Base-by-base conservation (phyloP, 2,113 vertebrate species). In the Zeus faber region DNA sequence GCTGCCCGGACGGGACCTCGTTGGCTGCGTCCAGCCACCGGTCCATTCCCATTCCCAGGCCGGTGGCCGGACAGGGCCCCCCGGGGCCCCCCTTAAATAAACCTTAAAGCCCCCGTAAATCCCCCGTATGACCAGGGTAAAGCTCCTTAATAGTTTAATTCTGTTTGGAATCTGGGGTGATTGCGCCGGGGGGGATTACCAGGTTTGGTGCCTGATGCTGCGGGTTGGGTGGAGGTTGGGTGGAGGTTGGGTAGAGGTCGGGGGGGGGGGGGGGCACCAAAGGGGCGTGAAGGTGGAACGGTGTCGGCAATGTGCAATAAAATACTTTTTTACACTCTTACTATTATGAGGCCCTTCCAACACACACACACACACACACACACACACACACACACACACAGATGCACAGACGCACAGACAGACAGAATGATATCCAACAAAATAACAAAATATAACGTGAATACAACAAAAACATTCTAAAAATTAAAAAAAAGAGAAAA, bases 141-240 rank as follows among this genome's bases (percentile, higher is more conserved):
- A n/a, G 88, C 86, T 79, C 77, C 82, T 92, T 91, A 91, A 91
- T 91, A 84, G 83, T 85, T 83, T 91, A 91, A 92, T 91, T 89
- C 90, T 70, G 81, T 76, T 75, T 88, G 90, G 92, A 92, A 93
- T 93, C 90, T 85, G 73, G 87, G 81, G 74, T 85, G 84, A 85
- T 0, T 76, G 87, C 87, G 85, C 74, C 63, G 62, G 59, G 68
- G 52, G 60, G 75, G 76, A 84, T 86, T 81, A 82, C 77, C 77
- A 78, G 72, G 17, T 83, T 75, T 63, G 37, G 49, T 43, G 50
- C 52, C 65, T 72, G 76, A 80, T 56, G 50, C 72, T 31, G 52
- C 54, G 51, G 70, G 62, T 83, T 77, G 62, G 77, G 8, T 49
- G 0, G 65, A 47, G 72, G 77, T 85, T n/a, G n/a, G n/a, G n/a